Evolutionary conservation across 2,888 invertebrate species (phyloP).

Genomic region (Dicyrtomina minuta): DNA sequence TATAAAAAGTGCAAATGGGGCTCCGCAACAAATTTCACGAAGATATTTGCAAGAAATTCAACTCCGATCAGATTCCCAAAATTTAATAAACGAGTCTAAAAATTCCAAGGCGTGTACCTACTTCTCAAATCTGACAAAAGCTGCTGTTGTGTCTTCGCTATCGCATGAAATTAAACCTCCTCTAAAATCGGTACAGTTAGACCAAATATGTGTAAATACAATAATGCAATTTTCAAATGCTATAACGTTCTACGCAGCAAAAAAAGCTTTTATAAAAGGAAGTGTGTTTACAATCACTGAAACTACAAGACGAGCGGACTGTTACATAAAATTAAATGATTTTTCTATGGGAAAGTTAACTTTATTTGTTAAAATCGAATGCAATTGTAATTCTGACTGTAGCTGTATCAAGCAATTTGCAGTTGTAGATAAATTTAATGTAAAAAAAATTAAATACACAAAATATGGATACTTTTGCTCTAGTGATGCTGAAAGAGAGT

Average conservation of each 20-base stretch:
- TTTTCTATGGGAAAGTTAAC: background rate
- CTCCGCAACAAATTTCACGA: background rate
- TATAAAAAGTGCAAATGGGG: background rate
- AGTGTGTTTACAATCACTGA: background rate
- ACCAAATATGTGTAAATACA: too few relatives aligned
- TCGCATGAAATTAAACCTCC: too few relatives aligned
- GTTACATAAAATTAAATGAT: background rate
- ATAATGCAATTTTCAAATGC: background rate
- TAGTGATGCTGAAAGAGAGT: background rate
- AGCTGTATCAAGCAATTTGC: background rate
- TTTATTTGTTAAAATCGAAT: background rate
- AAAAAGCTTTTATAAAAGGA: background rate
- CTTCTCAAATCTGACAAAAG: too few relatives aligned
- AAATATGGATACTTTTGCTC: background rate
- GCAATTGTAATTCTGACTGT: background rate
- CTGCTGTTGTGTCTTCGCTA: too few relatives aligned
- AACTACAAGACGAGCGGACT: background rate
- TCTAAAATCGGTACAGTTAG: too few relatives aligned
- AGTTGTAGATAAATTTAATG: background rate
- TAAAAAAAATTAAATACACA: background rate
- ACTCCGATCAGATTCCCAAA: background rate
- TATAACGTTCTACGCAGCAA: background rate
- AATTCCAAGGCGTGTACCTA: background rate
- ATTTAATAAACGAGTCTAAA: background rate
- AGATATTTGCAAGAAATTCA: background rate